These are phyloP conservation scores for Nycticebus coucang DNA, from an alignment of 2,113 vertebrate genomes.

Conservation along the genomic window DNA sequence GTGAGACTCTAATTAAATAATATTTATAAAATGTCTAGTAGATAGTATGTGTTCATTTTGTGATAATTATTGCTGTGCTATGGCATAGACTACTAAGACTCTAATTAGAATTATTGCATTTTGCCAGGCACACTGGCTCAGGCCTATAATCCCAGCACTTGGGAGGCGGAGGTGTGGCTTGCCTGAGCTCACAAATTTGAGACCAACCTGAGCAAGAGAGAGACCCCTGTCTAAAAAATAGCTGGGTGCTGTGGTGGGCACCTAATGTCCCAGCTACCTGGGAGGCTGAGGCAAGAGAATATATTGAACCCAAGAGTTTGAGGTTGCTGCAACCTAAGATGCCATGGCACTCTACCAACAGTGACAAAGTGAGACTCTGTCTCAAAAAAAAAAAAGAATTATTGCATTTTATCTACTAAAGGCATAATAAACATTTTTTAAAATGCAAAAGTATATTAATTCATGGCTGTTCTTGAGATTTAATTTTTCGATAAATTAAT, in stretches of 20 bases:
- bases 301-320: too few species aligned
- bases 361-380: too few species aligned
- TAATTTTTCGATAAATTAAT: slow-evolving; percentile 16
- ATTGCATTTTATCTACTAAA: slow-evolving; percentile 23
- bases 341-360: too few species aligned
- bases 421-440: neutral
- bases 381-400: neutral
- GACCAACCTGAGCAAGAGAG: too few species aligned
- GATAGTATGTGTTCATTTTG: neutral
- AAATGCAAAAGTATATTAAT: neutral
- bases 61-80: neutral
- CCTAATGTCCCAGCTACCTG: too few species aligned
- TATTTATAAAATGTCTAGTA: neutral
- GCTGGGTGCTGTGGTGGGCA: too few species aligned
- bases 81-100: neutral
- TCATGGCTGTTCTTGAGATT: neutral
- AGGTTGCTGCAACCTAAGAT: too few species aligned
- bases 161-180: too few species aligned
- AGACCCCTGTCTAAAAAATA: too few species aligned
- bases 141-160: too few species aligned
- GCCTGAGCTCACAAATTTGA: too few species aligned
- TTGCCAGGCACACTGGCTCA: neutral
- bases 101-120: neutral
- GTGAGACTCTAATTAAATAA: neutral
- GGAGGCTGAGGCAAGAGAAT: too few species aligned